Base-by-base conservation (phyloP, 2,888 invertebrate genomes). In the Dermolepida albohirtum region DNA sequence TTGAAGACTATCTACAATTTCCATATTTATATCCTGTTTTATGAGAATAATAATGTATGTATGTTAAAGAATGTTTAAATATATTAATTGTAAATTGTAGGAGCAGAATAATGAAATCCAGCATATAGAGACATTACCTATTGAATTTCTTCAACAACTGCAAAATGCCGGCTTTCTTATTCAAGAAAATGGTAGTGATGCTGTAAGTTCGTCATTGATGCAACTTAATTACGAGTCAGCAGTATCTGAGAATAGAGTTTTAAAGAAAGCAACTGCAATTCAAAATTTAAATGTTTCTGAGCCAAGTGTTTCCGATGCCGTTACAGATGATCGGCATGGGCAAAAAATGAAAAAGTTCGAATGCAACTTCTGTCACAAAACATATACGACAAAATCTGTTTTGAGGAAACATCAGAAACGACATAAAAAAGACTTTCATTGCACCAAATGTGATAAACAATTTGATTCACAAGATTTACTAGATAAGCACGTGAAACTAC, bases 401-500 rank as follows among this genome's bases (percentile, higher is more conserved):
- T 72, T 83, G 43, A 77, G 76, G 44, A 81, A 81, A 68, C 82
- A 82, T 72, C 78, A 76, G 67, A 80, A 79, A 70, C 76, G 86
- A 29, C 89, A 90, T 75, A 88, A 88, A 1, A 87, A 87, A 6
- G 88, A 88, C 1, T 89, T 84, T 78, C 83, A 84, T 29, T 90
- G 90, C 76, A 76, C 78, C 10, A 77, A 85, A 17, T 91, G 90
- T 77, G 79, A 82, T 5, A 87, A 87, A 76, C 84, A 86, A 1
- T 90, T 90, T 75, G 86, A 86, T 57, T 89, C 88, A 73, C 86
- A 87, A 71, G 88, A 87, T 27, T 86, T 88, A 0, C 80, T 90
- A 39, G 84, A 86, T 64, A 85, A 86, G 71, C 91, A 91, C 77
- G 83, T 86, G 74, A 85, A 86, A 64, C 84, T 85, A 69, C 89